These are phyloP conservation scores for Erpornis zantholeuca DNA, from an alignment of 2,113 vertebrate species.

Conservation along the genomic window DNA sequence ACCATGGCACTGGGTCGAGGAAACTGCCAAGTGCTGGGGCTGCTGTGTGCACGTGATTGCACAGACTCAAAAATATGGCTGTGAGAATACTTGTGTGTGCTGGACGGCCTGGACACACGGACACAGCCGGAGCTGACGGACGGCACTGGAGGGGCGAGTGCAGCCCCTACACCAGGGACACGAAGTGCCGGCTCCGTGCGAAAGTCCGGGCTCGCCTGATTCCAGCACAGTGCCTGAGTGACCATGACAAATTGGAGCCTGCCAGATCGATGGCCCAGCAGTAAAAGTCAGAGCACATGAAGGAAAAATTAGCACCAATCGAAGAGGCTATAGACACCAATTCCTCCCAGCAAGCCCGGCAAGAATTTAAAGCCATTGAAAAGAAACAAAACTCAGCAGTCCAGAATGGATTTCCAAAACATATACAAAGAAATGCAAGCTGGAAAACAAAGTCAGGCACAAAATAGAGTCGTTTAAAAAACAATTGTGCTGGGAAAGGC, in stretches of 20 bases:
- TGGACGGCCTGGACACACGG: fast-evolving
- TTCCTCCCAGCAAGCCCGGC: constrained; percentile 64
- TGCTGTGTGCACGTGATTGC: fast-evolving
- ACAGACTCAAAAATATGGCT: fast-evolving
- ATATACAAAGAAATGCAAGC: constrained; percentile 66
- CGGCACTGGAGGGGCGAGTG: fast-evolving
- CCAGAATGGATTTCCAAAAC: constrained; percentile 68
- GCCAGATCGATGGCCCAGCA: constrained; percentile 63
- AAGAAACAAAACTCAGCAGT: constrained; percentile 72
- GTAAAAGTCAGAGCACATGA: constrained; percentile 71
- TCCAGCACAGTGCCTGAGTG: constrained; percentile 42
- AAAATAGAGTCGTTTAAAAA: constrained; percentile 64
- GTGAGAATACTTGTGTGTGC: too few relatives aligned
- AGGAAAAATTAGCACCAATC: constrained; percentile 74
- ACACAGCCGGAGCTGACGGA: not conserved
- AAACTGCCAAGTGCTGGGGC: fast-evolving
- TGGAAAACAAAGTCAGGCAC: constrained; percentile 51
- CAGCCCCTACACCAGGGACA: not conserved
- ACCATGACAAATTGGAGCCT: constrained; percentile 60
- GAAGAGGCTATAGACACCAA: constrained; percentile 71
- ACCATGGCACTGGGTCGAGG: not conserved
- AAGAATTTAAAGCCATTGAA: constrained; percentile 71
- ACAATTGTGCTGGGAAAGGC: constrained; percentile 57
- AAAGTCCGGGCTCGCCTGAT: not conserved
- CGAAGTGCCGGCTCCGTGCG: fast-evolving